A percentile compares a stretch with the other conserved stretches of the same genome.
Evolutionary conservation across 2,113 vertebrate genomes (phyloP).

Genomic region (Empidonax alnorum): DNA sequence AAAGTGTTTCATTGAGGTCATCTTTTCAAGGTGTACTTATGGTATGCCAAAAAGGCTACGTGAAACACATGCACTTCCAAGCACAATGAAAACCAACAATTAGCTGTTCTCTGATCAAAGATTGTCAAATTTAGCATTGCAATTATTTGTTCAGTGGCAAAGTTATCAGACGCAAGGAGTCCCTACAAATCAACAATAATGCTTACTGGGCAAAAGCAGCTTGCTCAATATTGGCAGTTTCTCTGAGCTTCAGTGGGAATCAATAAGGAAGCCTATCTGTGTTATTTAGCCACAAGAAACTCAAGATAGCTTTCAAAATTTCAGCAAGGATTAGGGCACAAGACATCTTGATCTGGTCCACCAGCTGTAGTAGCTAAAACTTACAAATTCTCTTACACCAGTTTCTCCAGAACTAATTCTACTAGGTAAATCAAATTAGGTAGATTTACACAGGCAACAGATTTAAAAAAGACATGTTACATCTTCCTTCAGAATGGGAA

Average conservation of each 20-base stretch:
- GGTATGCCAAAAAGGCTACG: rapidly evolving
- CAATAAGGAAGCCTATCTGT: neutral
- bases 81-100: neutral
- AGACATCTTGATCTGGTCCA: neutral
- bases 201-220: neutral
- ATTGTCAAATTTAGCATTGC: neutral
- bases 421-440: neutral
- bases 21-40: neutral
- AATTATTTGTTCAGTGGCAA: neutral
- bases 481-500: neutral
- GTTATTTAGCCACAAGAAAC: neutral
- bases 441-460: neutral
- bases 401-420: neutral
- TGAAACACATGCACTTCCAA: neutral
- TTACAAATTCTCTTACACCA: neutral
- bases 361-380: neutral
- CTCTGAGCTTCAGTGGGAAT: neutral
- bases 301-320: neutral
- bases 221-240: neutral
- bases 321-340: neutral
- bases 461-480: neutral
- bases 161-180: neutral
- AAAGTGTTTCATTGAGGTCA: neutral
- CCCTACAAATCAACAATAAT: neutral
- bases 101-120: neutral